Conservation (phyloP, 2,797 vertebrate genomes). For the Ctenopoma multispine region DNA sequence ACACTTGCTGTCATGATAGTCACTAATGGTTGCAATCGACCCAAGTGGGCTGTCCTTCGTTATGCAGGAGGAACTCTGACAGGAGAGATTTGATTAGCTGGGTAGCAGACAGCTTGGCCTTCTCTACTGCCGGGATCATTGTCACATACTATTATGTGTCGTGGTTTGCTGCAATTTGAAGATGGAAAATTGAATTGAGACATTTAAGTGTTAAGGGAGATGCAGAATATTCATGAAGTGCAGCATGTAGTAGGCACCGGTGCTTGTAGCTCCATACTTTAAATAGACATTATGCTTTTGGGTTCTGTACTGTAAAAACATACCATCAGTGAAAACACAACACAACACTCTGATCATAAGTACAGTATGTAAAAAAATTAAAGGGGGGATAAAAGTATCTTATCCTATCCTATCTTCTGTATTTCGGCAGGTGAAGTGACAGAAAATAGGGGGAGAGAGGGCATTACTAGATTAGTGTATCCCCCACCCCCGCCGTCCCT, state of each 20-base stretch:
- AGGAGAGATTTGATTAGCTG: slow-evolving; percentile 62
- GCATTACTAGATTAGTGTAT: no score
- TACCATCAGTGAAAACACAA: neutral
- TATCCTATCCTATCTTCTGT: no score
- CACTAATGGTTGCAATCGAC: slow-evolving; percentile 53
- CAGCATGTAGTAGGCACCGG: no score
- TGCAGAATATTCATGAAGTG: neutral
- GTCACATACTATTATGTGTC: neutral
- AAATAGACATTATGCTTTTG: neutral
- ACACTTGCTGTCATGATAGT: slow-evolving; percentile 35
- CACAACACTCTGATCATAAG: no score
- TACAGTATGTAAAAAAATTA: no score
- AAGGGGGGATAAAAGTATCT: no score
- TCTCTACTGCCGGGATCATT: slow-evolving; percentile 53
- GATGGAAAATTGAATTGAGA: neutral
- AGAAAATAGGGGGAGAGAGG: no score
- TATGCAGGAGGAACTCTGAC: slow-evolving; percentile 38
- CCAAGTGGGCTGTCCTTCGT: slow-evolving; percentile 23
- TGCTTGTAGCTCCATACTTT: neutral
- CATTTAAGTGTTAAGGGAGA: neutral
- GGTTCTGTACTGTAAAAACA: neutral
- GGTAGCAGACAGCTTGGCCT: slow-evolving; percentile 33
- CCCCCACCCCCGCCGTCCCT: no score
- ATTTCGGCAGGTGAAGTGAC: no score
- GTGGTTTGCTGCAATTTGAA: slow-evolving; percentile 17